These are phyloP conservation scores for Otolemur garnettii DNA, from an alignment of 2,113 vertebrate genomes.

Conservation along the genomic window DNA sequence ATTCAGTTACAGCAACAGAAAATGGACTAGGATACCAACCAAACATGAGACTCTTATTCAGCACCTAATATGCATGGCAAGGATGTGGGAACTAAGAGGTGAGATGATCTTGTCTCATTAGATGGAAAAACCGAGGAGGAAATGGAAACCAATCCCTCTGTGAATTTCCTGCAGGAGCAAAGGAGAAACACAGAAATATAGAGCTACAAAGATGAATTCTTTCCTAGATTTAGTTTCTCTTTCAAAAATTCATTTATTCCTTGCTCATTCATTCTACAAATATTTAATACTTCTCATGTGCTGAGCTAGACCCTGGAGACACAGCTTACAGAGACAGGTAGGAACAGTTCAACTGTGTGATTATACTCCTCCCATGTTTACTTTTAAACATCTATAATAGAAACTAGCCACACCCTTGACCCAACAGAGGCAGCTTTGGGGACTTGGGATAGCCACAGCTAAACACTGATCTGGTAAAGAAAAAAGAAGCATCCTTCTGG, in stretches of 20 bases:
- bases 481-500: not conserved
- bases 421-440: too few relatives aligned
- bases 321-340: not conserved
- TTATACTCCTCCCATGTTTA: not conserved
- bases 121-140: conserved; percentile 1
- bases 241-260: not conserved
- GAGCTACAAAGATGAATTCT: not conserved
- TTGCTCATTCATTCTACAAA: not conserved
- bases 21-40: not conserved
- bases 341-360: not conserved
- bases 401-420: not conserved
- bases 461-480: not conserved
- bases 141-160: not conserved
- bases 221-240: conserved; percentile 24
- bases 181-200: not conserved
- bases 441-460: not conserved
- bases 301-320: not conserved
- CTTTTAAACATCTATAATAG: not conserved
- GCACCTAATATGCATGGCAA: not conserved
- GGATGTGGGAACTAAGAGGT: not conserved
- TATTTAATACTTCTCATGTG: not conserved
- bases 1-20: not conserved
- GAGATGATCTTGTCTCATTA: not conserved
- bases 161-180: not conserved
- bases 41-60: not conserved